Evolutionary conservation across 2,797 vertebrate species (phyloP).

Genomic region (Parotocinclus haroldoi): DNA sequence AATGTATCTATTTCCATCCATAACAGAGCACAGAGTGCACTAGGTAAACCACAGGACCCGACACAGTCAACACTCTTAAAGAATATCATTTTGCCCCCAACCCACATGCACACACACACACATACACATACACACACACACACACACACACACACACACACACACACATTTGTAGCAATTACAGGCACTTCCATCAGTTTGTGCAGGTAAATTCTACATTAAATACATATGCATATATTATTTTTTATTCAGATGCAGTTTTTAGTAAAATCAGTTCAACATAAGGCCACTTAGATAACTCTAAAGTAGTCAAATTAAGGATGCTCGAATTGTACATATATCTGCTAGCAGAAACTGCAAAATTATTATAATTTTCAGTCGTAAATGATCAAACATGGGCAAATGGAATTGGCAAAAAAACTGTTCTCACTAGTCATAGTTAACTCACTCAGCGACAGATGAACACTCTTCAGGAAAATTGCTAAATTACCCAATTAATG

Average conservation of each 20-base stretch:
- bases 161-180: neutral
- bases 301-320: too few species aligned
- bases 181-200: slow-evolving; percentile 52
- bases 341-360: too few species aligned
- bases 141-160: neutral
- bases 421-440: too few species aligned
- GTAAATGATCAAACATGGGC: too few species aligned
- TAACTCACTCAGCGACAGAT: too few species aligned
- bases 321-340: too few species aligned
- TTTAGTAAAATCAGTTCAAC: neutral
- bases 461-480: too few species aligned
- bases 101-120: slow-evolving; percentile 19
- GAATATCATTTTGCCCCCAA: slow-evolving; percentile 35
- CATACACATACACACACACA: slow-evolving; percentile 1
- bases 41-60: slow-evolving; percentile 39
- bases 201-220: slow-evolving; percentile 69
- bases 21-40: slow-evolving; percentile 10
- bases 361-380: too few species aligned
- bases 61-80: slow-evolving; percentile 34
- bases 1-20: slow-evolving; percentile 32
- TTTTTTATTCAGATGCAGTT: slow-evolving; percentile 68
- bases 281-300: too few species aligned
- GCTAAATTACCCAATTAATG: too few species aligned
- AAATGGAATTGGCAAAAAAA: too few species aligned
- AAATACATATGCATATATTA: slow-evolving; percentile 62